Evolutionary conservation across 2,797 vertebrate species (phyloP).

Genomic region (Gobionotothen gibberifrons): DNA sequence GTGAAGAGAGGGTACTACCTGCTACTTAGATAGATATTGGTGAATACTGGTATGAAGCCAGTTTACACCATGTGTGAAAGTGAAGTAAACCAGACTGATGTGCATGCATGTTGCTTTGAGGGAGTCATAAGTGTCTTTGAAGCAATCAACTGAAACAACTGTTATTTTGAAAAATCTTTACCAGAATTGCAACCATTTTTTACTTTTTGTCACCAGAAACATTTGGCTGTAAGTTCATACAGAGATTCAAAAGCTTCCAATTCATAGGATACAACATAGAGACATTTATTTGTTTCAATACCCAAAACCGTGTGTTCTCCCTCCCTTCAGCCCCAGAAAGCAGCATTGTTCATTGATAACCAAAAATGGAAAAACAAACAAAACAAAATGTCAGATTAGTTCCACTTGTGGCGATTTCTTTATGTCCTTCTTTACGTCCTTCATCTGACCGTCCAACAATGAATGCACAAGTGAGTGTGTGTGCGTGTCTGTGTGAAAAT

Average conservation of each 20-base stretch:
- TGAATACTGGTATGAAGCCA: background rate
- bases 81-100: slow-evolving; percentile 26
- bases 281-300: slow-evolving; percentile 77
- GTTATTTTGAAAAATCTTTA: slow-evolving; percentile 62
- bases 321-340: slow-evolving; percentile 68
- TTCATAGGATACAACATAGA: slow-evolving; percentile 79
- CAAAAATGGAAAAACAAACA: slow-evolving; percentile 48
- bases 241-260: slow-evolving; percentile 75
- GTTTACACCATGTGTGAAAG: slow-evolving; percentile 7
- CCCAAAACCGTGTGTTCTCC: slow-evolving; percentile 51
- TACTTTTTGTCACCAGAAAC: slow-evolving; percentile 71
- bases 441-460: slow-evolving; percentile 25
- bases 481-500: slow-evolving; percentile 60
- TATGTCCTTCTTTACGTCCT: slow-evolving; percentile 18
- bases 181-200: slow-evolving; percentile 69
- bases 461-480: slow-evolving; percentile 63
- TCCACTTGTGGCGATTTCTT: slow-evolving; percentile 32
- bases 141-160: slow-evolving; percentile 51
- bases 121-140: slow-evolving; percentile 29
- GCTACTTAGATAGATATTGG: background rate
- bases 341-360: slow-evolving; percentile 78
- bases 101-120: slow-evolving; percentile 49
- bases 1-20: slow-evolving; percentile 11
- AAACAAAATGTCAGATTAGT: slow-evolving; percentile 54
- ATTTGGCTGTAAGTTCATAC: slow-evolving; percentile 78